phyloP scores from a whole-genome alignment of 2,113 vertebrate species.

The Raja brachyura region DNA sequence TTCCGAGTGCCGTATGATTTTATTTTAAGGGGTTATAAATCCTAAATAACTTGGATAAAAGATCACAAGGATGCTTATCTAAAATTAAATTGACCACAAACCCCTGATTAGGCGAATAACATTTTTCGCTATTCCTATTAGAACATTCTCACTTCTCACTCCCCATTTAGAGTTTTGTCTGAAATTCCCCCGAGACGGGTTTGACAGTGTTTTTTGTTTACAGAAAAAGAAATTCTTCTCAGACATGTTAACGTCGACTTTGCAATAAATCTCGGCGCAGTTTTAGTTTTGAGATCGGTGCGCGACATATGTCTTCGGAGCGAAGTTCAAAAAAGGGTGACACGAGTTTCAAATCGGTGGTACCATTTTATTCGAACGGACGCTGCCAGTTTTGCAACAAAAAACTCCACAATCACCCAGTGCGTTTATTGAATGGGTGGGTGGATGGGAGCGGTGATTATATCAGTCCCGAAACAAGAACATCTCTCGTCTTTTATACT shows the following conservation, averaged over 20 bases:
- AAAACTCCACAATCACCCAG: background rate
- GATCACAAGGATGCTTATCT: slow-evolving; percentile 13
- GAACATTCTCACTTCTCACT: background rate
- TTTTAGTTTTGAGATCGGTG: background rate
- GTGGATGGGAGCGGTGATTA: background rate
- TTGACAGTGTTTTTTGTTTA: background rate
- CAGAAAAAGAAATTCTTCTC: no score
- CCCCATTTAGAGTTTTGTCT: background rate
- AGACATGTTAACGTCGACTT: background rate
- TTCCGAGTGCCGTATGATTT: background rate
- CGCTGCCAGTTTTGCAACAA: background rate
- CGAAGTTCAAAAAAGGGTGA: background rate
- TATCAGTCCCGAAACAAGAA: background rate
- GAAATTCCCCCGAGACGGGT: background rate
- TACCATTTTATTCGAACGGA: background rate
- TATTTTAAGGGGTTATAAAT: background rate
- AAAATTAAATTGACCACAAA: slow-evolving; percentile 10
- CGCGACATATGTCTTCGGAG: background rate
- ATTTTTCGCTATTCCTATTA: background rate
- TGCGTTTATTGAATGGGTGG: background rate
- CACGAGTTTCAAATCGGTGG: background rate
- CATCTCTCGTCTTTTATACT: background rate
- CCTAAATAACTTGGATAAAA: background rate
- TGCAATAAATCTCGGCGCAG: background rate
- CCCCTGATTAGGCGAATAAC: background rate